Base-by-base conservation (phyloP, 1,140 invertebrate genomes). In the Drosophila tropicalis region DNA sequence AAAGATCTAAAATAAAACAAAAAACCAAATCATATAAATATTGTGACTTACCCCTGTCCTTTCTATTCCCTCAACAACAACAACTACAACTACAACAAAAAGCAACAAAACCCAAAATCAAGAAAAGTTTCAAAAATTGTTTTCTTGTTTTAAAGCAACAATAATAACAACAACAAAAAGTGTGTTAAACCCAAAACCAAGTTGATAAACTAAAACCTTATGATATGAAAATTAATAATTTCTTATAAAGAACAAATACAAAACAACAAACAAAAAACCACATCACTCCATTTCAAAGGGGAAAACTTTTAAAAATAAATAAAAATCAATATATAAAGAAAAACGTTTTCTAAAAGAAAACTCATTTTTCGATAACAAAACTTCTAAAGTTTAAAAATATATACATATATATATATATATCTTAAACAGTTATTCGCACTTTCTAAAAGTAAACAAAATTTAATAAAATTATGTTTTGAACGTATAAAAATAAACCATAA, bases 261-360 rank as follows among this genome's bases (percentile, higher is more conserved):
- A 36, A 36, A 36, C 5, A 19, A 54, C 22, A 25, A 54, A 9
- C n/a, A 10, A 15, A 55, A n/a, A 56, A 56, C 55, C 15, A 47
- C 15, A 47, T 17, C 7, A 19, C 34, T 12, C 34, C 34, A 47
- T 47, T 57, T 36, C 55, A 34, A 17, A 32, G 7, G 25, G 25
- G 55, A 70, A 64, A 75, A 47, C 47, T 62, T 61, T 65, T 5
- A 4, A 67, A 72, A 60, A 41, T 34, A 29, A 1, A 61, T 7
- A 2, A 3, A 36, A 10, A 36, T 34, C 7, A 9, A 9, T 34
- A 9, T 57, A 56, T 17, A 44, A 71, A 39, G 54, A 57, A 54
- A 15, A 56, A 13, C 6, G 15, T 10, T 57, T 57, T 34, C 32
- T 57, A 4, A 9, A 34, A 57, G 32, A 58, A 36, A 36, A 36